Evolutionary conservation across 1,140 invertebrate genomes (phyloP).

Genomic region (Pachypsylla venusta): DNA sequence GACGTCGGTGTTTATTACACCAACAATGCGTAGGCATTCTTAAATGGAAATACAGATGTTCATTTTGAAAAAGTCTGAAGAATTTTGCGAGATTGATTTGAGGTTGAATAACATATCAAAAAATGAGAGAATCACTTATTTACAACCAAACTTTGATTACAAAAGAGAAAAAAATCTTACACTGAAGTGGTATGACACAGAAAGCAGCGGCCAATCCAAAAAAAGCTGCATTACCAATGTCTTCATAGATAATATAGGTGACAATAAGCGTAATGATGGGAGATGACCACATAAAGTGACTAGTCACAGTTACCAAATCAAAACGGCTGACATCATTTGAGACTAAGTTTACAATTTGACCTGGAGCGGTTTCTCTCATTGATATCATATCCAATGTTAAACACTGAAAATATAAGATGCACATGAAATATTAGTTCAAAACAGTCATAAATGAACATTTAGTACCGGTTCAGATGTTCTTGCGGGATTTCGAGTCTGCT

Average conservation of each 20-base stretch:
- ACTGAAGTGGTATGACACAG: constrained; percentile 55
- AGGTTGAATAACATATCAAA: no score
- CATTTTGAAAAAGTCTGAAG: no score
- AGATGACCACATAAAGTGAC: constrained; percentile 47
- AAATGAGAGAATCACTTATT: no score
- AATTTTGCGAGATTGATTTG: no score
- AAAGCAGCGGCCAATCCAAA: constrained; percentile 52
- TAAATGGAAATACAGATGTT: no score
- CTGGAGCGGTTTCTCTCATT: constrained; percentile 25
- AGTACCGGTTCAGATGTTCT: no score
- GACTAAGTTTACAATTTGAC: constrained; percentile 70
- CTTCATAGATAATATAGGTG: constrained; percentile 43
- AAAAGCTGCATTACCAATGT: constrained; percentile 47
- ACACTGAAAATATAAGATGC: constrained; percentile 4
- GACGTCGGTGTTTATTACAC: no score
- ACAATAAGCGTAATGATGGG: constrained; percentile 46
- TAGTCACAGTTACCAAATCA: constrained; percentile 40
- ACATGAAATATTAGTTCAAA: not conserved
- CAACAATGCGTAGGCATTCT: no score
- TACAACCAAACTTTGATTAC: no score
- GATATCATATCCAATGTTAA: not conserved
- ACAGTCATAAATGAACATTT: not conserved
- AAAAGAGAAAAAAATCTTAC: no score
- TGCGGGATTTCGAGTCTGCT: no score
- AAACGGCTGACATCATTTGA: constrained; percentile 60